These are phyloP conservation scores for Sphenopsis melanotis DNA, from an alignment of 2,797 vertebrate genomes.

Conservation along the genomic window DNA sequence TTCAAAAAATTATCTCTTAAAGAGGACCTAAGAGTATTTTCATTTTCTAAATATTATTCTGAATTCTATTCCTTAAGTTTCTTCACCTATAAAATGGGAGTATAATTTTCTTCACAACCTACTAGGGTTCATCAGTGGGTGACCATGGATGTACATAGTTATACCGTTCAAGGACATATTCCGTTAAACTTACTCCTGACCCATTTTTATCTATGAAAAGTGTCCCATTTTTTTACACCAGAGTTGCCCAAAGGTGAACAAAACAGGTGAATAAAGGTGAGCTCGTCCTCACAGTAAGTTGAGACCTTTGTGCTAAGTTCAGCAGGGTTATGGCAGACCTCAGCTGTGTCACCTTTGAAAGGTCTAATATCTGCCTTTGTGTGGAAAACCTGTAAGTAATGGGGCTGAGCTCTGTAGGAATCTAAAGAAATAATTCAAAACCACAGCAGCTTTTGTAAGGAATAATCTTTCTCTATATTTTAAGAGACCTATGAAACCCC, in stretches of 20 bases:
- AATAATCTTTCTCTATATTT: not conserved
- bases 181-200: not conserved
- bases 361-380: not conserved
- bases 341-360: not conserved
- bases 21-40: not conserved
- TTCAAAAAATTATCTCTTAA: not conserved
- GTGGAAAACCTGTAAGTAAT: not conserved
- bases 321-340: not conserved
- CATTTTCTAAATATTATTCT: not conserved
- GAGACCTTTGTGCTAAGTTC: not conserved
- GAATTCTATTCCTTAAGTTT: not conserved
- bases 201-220: not conserved
- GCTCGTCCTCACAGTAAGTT: fast-evolving
- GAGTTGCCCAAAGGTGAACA: not conserved
- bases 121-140: not conserved
- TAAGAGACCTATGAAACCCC: not conserved
- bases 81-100: not conserved
- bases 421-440: not conserved
- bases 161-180: not conserved
- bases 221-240: not conserved
- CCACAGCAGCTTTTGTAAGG: not conserved
- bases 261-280: not conserved
- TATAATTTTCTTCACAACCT: not conserved
- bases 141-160: not conserved
- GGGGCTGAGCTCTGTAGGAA: not conserved